A percentile compares a stretch with the other conserved stretches of the same genome.
Conservation (phyloP, 2,888 invertebrate species). For the Cyclophora albipunctata region DNA sequence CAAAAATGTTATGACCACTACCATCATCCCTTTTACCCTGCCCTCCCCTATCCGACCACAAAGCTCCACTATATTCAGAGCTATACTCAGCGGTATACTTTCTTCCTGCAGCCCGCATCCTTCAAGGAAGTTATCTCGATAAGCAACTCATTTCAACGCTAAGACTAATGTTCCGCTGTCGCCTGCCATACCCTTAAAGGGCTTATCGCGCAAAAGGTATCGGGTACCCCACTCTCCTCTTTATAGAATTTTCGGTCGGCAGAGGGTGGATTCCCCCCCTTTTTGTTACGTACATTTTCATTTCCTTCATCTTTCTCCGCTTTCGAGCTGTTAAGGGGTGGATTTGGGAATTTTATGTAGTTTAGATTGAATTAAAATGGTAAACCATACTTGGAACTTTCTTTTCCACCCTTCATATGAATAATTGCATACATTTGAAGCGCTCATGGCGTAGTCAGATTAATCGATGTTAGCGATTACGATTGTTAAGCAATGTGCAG, state of each 20-base stretch:
- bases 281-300: constrained; percentile 75
- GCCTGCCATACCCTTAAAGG: constrained; percentile 33
- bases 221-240: constrained; percentile 52
- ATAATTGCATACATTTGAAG: no score
- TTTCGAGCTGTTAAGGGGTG: constrained; percentile 49
- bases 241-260: constrained; percentile 69
- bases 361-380: not conserved
- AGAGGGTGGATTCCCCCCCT: constrained; percentile 47
- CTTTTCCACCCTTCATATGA: no score
- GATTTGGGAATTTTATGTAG: constrained; percentile 23
- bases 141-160: constrained; percentile 49
- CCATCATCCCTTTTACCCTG: no score
- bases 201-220: constrained; percentile 71
- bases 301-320: constrained; percentile 76
- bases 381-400: not conserved
- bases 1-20: no score
- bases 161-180: constrained; percentile 63
- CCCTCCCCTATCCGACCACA: no score
- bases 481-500: no score
- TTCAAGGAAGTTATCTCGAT: constrained; percentile 62
- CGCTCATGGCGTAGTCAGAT: no score
- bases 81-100: no score
- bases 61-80: no score
- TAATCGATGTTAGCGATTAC: no score
- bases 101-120: constrained; percentile 31